These are phyloP conservation scores for Sardinella longiceps DNA, from an alignment of 2,797 vertebrate species.

Conservation along the genomic window DNA sequence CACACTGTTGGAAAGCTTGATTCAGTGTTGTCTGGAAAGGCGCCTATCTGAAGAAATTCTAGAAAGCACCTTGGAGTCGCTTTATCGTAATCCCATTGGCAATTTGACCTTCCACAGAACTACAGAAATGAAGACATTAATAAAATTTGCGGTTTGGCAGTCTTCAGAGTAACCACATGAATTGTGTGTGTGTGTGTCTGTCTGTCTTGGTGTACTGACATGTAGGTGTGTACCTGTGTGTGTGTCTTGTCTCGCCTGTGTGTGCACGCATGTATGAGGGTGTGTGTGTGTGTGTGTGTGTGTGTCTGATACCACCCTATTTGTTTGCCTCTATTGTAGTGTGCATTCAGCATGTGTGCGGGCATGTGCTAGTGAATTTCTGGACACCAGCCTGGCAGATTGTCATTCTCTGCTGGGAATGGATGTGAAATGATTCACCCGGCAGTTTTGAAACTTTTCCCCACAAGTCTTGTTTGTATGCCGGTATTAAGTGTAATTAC, in stretches of 20 bases:
- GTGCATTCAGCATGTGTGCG: not conserved
- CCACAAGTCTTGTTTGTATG: slow-evolving; percentile 38
- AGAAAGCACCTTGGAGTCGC: too few species aligned
- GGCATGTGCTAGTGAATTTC: slow-evolving; percentile 5
- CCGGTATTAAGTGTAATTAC: slow-evolving; percentile 42
- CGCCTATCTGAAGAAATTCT: too few species aligned
- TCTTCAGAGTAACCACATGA: not conserved
- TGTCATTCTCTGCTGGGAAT: slow-evolving; percentile 21
- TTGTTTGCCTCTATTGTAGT: not conserved
- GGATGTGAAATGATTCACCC: slow-evolving; percentile 12
- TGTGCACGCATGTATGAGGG: not conserved
- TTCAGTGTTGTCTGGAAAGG: too few species aligned
- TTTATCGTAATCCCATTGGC: not conserved
- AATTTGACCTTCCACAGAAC: not conserved
- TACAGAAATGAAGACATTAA: not conserved
- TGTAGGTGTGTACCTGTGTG: not conserved
- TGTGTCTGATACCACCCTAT: not conserved
- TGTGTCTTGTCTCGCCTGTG: too few species aligned
- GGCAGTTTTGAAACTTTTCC: slow-evolving; percentile 22
- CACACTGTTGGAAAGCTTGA: too few species aligned
- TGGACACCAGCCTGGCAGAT: not conserved
- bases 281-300: not conserved
- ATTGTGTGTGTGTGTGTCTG: too few species aligned
- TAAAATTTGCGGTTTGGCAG: not conserved
- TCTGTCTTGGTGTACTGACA: not conserved